phyloP scores from a whole-genome alignment of 2,797 vertebrate species.

The Platyrinchus mystaceus region DNA sequence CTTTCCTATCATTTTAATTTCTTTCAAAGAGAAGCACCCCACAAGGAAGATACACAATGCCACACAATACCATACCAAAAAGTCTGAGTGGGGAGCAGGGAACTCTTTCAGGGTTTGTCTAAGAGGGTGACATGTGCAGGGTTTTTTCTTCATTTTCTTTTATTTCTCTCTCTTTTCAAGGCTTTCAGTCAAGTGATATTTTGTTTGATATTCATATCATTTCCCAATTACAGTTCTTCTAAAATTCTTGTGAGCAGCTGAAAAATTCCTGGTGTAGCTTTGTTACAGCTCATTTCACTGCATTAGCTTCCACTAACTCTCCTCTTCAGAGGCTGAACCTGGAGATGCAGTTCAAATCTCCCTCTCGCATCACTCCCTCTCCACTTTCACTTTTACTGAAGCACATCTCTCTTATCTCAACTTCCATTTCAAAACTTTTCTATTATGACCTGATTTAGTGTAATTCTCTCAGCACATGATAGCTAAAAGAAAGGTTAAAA shows the following conservation, averaged over 20 bases:
- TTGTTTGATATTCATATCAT: constrained; percentile 54
- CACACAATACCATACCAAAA: not conserved
- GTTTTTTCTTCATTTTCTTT: constrained; percentile 8
- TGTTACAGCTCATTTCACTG: constrained; percentile 52
- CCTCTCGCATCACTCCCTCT: not conserved
- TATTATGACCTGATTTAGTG: not conserved
- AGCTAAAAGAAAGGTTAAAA: not conserved
- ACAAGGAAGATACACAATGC: not conserved
- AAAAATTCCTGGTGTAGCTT: constrained; percentile 33
- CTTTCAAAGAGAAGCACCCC: constrained; percentile 22
- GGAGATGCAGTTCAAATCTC: not conserved
- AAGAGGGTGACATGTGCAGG: not conserved
- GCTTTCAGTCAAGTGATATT: constrained; percentile 45
- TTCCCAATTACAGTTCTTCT: constrained; percentile 43
- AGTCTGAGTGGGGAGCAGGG: not conserved
- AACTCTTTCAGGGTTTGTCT: not conserved
- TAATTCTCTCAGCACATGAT: not conserved
- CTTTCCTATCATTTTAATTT: constrained; percentile 50
- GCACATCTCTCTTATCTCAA: not conserved
- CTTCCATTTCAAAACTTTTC: not conserved
- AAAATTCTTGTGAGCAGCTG: constrained; percentile 42
- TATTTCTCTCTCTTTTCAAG: not conserved
- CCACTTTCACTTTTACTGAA: not conserved
- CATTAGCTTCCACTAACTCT: constrained; percentile 3
- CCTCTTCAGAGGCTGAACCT: not conserved